A percentile compares a stretch with the other conserved stretches of the same genome.
phyloP scores from a whole-genome alignment of 1,140 invertebrate genomes.

The Cyphomyrmex costatus region DNA sequence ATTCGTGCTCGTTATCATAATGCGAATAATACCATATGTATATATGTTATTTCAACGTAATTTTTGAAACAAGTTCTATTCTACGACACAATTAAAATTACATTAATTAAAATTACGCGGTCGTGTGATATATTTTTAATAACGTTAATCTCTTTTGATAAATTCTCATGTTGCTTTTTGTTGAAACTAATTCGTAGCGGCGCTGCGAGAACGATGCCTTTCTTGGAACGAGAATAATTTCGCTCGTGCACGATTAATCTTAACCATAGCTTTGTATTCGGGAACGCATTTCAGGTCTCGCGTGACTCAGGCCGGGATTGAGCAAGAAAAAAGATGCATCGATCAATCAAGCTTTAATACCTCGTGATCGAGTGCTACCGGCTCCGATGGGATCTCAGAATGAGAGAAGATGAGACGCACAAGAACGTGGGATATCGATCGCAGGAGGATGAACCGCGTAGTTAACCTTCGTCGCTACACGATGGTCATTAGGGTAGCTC shows the following conservation, averaged over 20 bases:
- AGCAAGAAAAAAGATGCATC: constrained; percentile 52
- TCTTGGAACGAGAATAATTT: constrained; percentile 44
- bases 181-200: not conserved
- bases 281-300: constrained; percentile 32
- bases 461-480: constrained; percentile 64
- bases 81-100: not conserved
- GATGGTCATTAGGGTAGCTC: constrained; percentile 64
- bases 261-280: constrained; percentile 49
- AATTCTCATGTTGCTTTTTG: not conserved
- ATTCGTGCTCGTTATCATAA: not conserved
- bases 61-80: not conserved
- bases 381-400: constrained; percentile 40
- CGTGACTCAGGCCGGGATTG: constrained; percentile 45
- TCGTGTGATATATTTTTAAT: not conserved
- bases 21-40: not conserved
- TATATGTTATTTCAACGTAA: not conserved
- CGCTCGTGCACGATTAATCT: constrained; percentile 30
- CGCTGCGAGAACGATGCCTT: not conserved
- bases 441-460: constrained; percentile 47
- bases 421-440: constrained; percentile 65
- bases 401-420: constrained; percentile 19
- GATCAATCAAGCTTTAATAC: constrained; percentile 62
- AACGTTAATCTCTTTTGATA: not conserved
- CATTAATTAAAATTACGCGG: not conserved
- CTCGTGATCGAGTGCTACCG: constrained; percentile 61